Conservation (phyloP, 2,113 vertebrate genomes). For the Neodon shergylaensis region DNA sequence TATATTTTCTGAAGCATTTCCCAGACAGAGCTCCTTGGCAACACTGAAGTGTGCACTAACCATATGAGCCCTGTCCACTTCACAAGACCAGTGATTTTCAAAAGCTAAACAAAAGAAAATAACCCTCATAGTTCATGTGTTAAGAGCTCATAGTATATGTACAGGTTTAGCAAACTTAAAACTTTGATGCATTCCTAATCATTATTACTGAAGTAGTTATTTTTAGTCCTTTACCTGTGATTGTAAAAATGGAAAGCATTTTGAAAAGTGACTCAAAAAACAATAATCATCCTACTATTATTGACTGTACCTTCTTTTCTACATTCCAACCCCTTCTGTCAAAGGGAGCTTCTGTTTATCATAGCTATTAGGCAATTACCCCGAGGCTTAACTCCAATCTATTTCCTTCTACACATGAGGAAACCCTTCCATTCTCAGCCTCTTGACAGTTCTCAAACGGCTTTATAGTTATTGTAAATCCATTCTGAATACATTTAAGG, state of each 20-base stretch:
- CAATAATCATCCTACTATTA: no score
- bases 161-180: background rate
- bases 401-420: background rate
- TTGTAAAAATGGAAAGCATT: background rate
- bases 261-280: background rate
- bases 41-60: background rate
- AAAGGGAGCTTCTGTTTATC: background rate
- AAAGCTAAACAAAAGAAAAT: background rate
- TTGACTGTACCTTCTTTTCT: background rate
- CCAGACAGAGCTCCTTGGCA: background rate
- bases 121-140: background rate
- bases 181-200: background rate
- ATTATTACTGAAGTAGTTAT: background rate
- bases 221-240: background rate
- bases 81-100: background rate
- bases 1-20: background rate
- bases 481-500: constrained; percentile 27
- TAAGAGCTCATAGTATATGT: background rate
- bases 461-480: constrained; percentile 5
- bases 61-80: background rate
- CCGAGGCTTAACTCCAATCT: background rate
- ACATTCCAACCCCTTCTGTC: background rate
- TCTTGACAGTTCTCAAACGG: constrained; percentile 15
- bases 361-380: background rate
- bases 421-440: background rate